Conservation (phyloP, 2,113 vertebrate genomes). For the Sphaerodactylus townsendi region DNA sequence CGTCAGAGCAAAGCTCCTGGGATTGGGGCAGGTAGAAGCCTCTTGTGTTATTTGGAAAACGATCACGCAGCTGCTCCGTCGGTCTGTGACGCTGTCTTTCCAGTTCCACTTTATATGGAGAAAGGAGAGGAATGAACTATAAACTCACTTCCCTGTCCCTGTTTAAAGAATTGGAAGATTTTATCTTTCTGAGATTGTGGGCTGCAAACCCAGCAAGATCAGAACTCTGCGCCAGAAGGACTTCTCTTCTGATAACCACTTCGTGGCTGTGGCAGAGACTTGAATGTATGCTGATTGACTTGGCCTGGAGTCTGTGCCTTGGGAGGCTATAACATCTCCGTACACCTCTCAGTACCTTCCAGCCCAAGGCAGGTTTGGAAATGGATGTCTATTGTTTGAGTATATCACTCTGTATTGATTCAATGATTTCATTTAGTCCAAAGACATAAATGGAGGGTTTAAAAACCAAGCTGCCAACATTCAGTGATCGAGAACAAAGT, state of each 20-base stretch:
- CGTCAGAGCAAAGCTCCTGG: too few relatives aligned
- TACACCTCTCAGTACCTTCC: too few relatives aligned
- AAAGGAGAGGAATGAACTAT: slow-evolving; percentile 15
- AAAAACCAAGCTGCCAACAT: not conserved
- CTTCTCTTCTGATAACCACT: not conserved
- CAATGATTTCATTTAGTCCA: not conserved
- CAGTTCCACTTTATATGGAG: slow-evolving; percentile 26
- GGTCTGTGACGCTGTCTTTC: not conserved
- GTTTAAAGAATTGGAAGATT: not conserved
- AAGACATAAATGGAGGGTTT: not conserved
- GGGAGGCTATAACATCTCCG: not conserved
- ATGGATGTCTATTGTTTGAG: not conserved
- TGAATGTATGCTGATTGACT: not conserved
- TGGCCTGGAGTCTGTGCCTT: rapidly evolving
- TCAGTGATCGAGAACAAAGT: not conserved
- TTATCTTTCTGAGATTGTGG: not conserved
- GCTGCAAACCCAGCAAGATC: slow-evolving; percentile 2
- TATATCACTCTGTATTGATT: not conserved
- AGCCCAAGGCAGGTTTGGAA: not conserved
- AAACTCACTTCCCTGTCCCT: not conserved
- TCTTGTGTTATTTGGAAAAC: slow-evolving; percentile 44
- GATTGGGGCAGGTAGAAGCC: too few relatives aligned
- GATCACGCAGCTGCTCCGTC: not conserved
- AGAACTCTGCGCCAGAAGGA: not conserved
- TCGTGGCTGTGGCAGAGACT: not conserved